A percentile compares a stretch with the other conserved stretches of the same genome.
Evolutionary conservation across 2,113 vertebrate genomes (phyloP).

Genomic region (Tenebrosternarchus preto): DNA sequence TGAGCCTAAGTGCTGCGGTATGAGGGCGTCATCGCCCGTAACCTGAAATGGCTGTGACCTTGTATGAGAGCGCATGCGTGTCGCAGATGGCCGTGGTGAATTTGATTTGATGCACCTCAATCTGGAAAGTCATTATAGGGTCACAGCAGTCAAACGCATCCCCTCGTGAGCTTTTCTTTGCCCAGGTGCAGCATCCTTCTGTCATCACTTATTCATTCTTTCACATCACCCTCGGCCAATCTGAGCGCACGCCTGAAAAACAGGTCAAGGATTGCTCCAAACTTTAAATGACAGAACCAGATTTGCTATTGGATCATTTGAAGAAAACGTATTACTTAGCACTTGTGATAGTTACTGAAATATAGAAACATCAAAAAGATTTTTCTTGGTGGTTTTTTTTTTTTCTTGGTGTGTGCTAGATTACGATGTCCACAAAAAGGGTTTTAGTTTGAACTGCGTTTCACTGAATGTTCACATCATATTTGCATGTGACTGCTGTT

Average conservation of each 20-base stretch:
- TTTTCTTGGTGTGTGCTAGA: no score
- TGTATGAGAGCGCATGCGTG: neutral
- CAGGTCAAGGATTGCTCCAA: constrained; percentile 45
- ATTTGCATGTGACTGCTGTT: no score
- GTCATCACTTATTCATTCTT: constrained; percentile 66
- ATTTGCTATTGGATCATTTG: no score
- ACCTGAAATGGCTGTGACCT: constrained; percentile 6
- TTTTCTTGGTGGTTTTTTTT: no score
- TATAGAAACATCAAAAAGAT: no score
- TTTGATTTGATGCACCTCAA: constrained; percentile 21
- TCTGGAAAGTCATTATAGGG: constrained; percentile 20
- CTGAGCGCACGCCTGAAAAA: constrained; percentile 33
- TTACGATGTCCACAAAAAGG: no score
- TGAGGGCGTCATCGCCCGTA: neutral
- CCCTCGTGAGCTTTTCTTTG: constrained; percentile 18
- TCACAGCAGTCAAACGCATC: constrained; percentile 27
- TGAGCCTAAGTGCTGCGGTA: neutral
- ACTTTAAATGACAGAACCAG: constrained; percentile 31
- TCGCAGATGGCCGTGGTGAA: constrained; percentile 1
- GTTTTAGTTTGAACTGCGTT: neutral
- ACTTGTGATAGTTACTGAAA: neutral
- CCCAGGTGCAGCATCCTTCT: constrained; percentile 51
- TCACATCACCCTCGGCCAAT: constrained; percentile 37
- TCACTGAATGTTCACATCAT: neutral
- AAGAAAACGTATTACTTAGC: no score